phyloP scores from a whole-genome alignment of 2,113 vertebrate genomes.

The Peucedramus taeniatus region DNA sequence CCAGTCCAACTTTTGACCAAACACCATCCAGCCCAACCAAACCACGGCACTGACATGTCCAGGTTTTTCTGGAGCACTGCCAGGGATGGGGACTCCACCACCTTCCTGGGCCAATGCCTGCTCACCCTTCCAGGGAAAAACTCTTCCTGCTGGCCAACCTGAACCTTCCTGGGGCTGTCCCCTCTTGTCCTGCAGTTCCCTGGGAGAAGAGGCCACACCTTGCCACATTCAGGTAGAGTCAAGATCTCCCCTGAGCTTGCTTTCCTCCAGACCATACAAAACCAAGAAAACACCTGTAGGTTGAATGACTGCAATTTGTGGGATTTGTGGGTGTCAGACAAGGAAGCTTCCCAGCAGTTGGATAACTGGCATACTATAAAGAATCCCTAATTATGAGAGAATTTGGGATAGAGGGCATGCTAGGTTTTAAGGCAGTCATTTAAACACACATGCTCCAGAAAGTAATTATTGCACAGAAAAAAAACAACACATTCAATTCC shows the following conservation, averaged over 20 bases:
- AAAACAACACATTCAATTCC: background rate
- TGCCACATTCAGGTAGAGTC: background rate
- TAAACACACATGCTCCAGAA: conserved; percentile 41
- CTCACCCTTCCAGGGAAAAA: background rate
- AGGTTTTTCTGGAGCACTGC: background rate
- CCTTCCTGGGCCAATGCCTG: background rate
- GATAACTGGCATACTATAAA: background rate
- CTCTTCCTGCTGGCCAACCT: background rate
- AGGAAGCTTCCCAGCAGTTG: background rate
- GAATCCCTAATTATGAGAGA: conserved; percentile 47
- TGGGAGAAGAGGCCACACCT: background rate
- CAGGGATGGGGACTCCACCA: background rate
- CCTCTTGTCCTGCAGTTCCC: background rate
- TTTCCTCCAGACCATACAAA: background rate
- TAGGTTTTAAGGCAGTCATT: conserved; percentile 38
- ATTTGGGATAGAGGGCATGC: background rate
- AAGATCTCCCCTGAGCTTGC: background rate
- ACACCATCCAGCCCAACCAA: background rate
- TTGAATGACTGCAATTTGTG: background rate
- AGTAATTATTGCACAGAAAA: conserved; percentile 37
- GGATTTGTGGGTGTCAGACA: background rate
- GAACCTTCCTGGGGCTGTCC: background rate
- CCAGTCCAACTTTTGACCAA: background rate
- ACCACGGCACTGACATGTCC: background rate
- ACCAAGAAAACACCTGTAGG: background rate